These are phyloP conservation scores for Abrostola tripartita DNA, from an alignment of 2,888 invertebrate genomes.

Conservation along the genomic window DNA sequence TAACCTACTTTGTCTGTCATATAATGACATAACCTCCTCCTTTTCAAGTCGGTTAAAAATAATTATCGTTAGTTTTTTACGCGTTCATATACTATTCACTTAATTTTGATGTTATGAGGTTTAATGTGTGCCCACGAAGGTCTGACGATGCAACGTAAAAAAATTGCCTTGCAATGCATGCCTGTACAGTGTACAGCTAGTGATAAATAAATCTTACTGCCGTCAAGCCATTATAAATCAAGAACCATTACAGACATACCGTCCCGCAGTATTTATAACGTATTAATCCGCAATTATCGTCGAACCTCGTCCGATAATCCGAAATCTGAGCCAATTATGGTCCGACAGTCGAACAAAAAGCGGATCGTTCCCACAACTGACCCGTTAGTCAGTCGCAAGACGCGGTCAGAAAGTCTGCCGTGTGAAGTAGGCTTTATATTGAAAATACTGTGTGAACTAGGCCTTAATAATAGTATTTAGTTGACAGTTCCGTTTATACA, in stretches of 20 bases:
- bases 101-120: too few relatives aligned
- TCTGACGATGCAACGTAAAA: too few relatives aligned
- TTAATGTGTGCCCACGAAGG: too few relatives aligned
- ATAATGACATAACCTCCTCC: too few relatives aligned
- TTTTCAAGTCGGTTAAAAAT: too few relatives aligned
- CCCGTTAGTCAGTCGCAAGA: slow-evolving; percentile 30
- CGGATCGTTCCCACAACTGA: slow-evolving; percentile 31
- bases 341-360: slow-evolving; percentile 36
- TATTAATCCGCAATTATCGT: slow-evolving; percentile 40
- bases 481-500: background rate
- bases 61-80: too few relatives aligned
- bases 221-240: slow-evolving; percentile 1
- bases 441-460: slow-evolving; percentile 13
- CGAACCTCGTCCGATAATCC: slow-evolving; percentile 25
- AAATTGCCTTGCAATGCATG: too few relatives aligned
- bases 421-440: slow-evolving; percentile 53
- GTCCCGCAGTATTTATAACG: slow-evolving; percentile 29
- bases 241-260: slow-evolving; percentile 16
- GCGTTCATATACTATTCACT: too few relatives aligned
- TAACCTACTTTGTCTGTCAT: too few relatives aligned
- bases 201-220: too few relatives aligned
- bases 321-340: slow-evolving; percentile 40
- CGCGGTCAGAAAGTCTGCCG: slow-evolving; percentile 24
- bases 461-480: background rate
- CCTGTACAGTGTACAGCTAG: too few relatives aligned